Evolutionary conservation across 2,888 invertebrate species (phyloP), one percentile per base, ranked within the genome.

Genomic region (Leptinotarsa haldemani): DNA sequence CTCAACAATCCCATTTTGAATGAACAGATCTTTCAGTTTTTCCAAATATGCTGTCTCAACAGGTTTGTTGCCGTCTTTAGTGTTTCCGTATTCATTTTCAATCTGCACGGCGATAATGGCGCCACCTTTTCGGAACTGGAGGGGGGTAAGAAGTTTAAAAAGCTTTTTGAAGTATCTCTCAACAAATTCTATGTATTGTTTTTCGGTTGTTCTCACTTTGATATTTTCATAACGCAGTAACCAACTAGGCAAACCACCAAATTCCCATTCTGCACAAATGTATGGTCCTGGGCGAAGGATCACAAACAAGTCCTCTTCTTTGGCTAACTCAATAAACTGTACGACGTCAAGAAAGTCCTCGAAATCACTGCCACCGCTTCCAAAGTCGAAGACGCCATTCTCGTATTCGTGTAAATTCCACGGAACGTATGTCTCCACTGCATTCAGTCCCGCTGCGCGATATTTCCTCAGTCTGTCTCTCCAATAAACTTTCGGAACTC

Each of bases 11-110:
- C 87, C 87, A 74, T 85, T 80, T 13, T 83, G 80, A 40, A 82
- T 74, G 76, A 88, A 84, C 40, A 87, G 76, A 12, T 88, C 79
- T 75, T 86, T 86, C 5, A 91, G 78, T 69, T 84, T 83, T 52
- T 83, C 78, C 77, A 90, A 80, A 82, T 91, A 90, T 15, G 81
- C 79, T 3, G 77, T 76, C 50, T 82, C 82, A 78, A 78, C 88
- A 78, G 87, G 86, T 40, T 82, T 78, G 30, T 67, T n/a, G 30
- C 18, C 53, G 73, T 78, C 65, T 61, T 77, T 68, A 4, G 79
- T 80, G 46, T 95, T 95, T 3, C 97, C 97, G 81, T 97, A 97
- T 85, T 98, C 97, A 86, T 99, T 99, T 88, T 98, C 98, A 25
- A 96, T 91, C 80, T 97, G 96, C 52, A 96, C 92, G 89, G 95